Evolutionary conservation across 1,140 invertebrate genomes (phyloP), one percentile per base, ranked within the genome.

Genomic region (Acromyrmex charruanus): DNA sequence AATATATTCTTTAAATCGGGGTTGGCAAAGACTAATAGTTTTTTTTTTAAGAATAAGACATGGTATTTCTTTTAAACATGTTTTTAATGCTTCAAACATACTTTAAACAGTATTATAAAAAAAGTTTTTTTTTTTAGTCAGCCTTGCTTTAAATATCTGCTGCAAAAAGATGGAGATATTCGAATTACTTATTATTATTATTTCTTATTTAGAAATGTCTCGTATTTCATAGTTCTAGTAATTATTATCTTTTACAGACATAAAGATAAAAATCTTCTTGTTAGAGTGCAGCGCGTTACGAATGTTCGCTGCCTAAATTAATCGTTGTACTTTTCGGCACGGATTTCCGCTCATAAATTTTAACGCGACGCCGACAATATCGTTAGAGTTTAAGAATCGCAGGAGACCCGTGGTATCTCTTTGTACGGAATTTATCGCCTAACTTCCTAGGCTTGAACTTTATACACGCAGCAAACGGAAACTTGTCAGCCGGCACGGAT

Each of bases 361-460:
- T 75, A 49, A 84, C 80, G 80, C 68, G 80, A 74, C 80, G 68
- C 69, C 69, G 44, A 75, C 53, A 72, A 84, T 84, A 84, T 84
- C 69, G 80, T 84, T 75, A 61, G 80, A 84, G 69, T 84, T 84
- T 84, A 84, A 84, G 69, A 84, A 84, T 84, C 80, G 28, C 80
- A 14, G 55, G 39, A 84, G 55, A 75, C 55, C 39, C 69, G 69
- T n/a, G 55, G 44, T 81, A 84, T 84, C 80, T 84, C 44, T 39
- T 74, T 84, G 80, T 59, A 25, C 44, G 28, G 55, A 75, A 84
- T 84, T 84, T 84, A 84, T 84, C 80, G 55, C 53, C 55, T 28
- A 84, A 84, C 80, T 84, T 75, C 55, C 55, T 21, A 44, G 18
- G 69, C 80, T 75, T 75, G 69, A 84, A 84, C 80, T 84, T 84